Base-by-base conservation (phyloP, 2,888 invertebrate genomes). In the Cheilosia urbana region DNA sequence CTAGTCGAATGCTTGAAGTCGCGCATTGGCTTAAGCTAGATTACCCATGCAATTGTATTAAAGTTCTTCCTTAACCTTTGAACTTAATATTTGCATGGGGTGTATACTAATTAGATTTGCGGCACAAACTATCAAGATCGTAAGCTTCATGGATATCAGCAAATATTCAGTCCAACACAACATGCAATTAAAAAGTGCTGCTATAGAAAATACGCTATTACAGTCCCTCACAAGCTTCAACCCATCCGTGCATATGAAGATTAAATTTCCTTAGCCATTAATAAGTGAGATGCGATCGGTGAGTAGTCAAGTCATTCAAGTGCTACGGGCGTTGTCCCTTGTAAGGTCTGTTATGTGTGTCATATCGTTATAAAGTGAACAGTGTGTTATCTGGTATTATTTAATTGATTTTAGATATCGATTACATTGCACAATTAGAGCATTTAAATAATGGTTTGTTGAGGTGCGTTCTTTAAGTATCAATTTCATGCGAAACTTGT, bases 341-440 rank as follows among this genome's bases (percentile, higher is more conserved):
- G 17, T 49, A 37, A 71, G 58, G 49, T 57, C 57, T 27, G 15
- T 19, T 57, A 57, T 53, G 53, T 53, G 4, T 42, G 66, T 53
- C 53, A 42, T 3, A 27, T 19, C 5, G n/a, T 15, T 57, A 15
- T 58, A 37, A 45, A 1, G 15, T 19, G 40, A 27, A 4, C 13
- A 15, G 6, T 47, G 45, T 47, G 7, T 45, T n/a, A 45, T n/a
- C 13, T 47, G 2, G 7, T 47, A 37, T 60, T 13, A 49, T 30
- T 58, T 58, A 49, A 60, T 49, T 40, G 6, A 69, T 45, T 69
- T 19, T 34, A 11, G 17, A 7, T 71, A 71, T 71, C 37, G 30
- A 24, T 58, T 17, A 17, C 58, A 37, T 71, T 49, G 24, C 49
- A 49, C 49, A 71, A 69, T 47, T n/a, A 17, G 30, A 19, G 24